These are phyloP conservation scores for Anthoscopus minutus DNA, from an alignment of 2,113 vertebrate species.

Conservation along the genomic window DNA sequence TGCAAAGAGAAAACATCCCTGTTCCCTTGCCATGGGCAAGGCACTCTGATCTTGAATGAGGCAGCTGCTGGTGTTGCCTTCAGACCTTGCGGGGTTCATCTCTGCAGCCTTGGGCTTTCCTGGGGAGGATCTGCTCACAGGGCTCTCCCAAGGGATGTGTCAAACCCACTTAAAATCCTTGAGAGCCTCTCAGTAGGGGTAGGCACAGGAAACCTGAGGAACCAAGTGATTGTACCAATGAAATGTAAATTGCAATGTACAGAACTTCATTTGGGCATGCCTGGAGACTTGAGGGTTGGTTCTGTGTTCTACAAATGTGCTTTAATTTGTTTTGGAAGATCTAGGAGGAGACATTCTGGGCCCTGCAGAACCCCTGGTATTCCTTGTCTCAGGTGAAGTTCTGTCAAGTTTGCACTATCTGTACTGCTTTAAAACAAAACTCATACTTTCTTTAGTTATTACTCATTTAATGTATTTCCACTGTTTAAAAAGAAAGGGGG, in stretches of 20 bases:
- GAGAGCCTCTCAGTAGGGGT: not conserved
- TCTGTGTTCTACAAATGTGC: not conserved
- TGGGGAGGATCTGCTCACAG: not conserved
- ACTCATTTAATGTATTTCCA: not conserved
- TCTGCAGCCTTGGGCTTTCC: not conserved
- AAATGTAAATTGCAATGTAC: not conserved
- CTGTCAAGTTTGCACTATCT: not conserved
- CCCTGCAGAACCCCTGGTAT: not conserved
- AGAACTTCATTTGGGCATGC: not conserved
- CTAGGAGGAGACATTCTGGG: not conserved
- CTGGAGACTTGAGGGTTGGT: not conserved
- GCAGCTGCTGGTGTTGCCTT: not conserved
- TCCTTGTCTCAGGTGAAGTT: not conserved
- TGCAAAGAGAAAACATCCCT: not conserved
- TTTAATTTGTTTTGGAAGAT: not conserved
- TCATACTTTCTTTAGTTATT: not conserved
- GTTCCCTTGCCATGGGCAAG: not conserved
- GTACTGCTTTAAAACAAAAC: not conserved
- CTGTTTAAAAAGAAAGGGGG: not conserved
- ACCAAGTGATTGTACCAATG: not conserved
- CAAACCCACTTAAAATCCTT: not conserved
- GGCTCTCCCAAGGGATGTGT: too few relatives aligned
- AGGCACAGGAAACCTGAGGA: not conserved
- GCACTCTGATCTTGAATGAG: not conserved
- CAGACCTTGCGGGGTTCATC: not conserved